These are phyloP conservation scores for Thecophora atra DNA, from an alignment of 2,888 invertebrate species.

Conservation along the genomic window DNA sequence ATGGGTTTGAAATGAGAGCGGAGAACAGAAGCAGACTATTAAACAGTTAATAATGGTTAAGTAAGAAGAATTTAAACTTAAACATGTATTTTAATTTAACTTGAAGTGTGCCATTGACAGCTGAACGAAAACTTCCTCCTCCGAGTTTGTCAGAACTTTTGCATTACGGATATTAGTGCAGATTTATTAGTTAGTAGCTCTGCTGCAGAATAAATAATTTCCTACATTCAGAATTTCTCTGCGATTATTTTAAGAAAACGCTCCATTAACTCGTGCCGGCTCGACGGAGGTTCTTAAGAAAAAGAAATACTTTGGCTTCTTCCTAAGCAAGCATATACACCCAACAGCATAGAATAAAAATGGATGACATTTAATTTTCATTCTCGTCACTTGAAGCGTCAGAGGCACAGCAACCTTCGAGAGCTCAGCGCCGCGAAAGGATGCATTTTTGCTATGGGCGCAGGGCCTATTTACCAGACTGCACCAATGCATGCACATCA, in stretches of 20 bases:
- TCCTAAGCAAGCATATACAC: conserved; percentile 26
- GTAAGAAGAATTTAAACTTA: too few species aligned
- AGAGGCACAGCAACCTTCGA: conserved; percentile 27
- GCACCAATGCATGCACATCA: too few species aligned
- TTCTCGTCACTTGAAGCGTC: conserved; percentile 33
- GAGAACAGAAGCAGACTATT: conserved; percentile 29
- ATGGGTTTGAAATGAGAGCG: conserved; percentile 13
- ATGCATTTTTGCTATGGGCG: not conserved
- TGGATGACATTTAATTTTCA: conserved; percentile 26
- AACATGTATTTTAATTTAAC: too few species aligned
- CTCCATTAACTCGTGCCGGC: conserved; percentile 51
- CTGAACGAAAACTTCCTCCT: too few species aligned
- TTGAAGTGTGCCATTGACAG: too few species aligned
- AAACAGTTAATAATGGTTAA: too few species aligned
- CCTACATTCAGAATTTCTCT: conserved; percentile 34
- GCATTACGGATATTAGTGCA: too few species aligned
- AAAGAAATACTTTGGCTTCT: conserved; percentile 34
- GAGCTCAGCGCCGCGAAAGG: not conserved
- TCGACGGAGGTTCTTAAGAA: conserved; percentile 38
- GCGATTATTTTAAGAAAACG: conserved; percentile 46
- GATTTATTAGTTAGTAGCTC: too few species aligned
- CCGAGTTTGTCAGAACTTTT: too few species aligned
- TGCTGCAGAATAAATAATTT: conserved; percentile 33
- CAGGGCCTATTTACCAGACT: not conserved
- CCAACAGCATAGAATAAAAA: not conserved